Evolutionary conservation across 2,113 vertebrate species (phyloP), one percentile per base, ranked within the genome.

Genomic region (Trochalopteron elliotii): DNA sequence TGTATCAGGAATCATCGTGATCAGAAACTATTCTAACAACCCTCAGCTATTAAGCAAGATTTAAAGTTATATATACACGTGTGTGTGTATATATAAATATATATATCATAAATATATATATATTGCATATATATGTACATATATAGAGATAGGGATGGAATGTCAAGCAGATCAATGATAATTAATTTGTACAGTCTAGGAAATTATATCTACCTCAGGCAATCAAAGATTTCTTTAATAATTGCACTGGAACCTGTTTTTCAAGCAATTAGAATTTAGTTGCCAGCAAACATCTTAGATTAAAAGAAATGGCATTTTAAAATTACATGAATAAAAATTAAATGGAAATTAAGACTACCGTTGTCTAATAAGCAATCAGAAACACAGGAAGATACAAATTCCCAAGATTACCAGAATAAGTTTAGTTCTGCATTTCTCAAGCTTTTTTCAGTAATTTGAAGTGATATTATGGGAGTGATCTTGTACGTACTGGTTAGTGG

Each of bases 241-340:
- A 97, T 92, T 97, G 55, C 94, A 85, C 93, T 98, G 89, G 92
- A 98, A 97, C 84, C 94, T 96, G 91, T 93, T 97, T 97, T 97
- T 97, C 87, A 80, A 98, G 97, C 94, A 98, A 98, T 98, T 98
- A 98, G 78, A 97, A 96, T 55, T 89, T 93, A 97, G 95, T 94
- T 97, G 72, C 81, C 93, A 97, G 94, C 69, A 97, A 97, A 97
- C 65, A 91, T 79, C 60, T 94, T 93, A 92, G 68, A 94, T 97
- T 96, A 93, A 96, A 93, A 97, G 93, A 90, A 96, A 90, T 27
- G 42, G 31, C 77, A 95, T 96, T 96, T 96, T 93, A 95, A 97
- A 97, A 95, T 98, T 97, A 93, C 56, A 89, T 81, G 42, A 93
- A 94, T 95, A 83, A 95, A 97, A 87, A 96, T 94, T 92, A 96